Evolutionary conservation across 2,113 vertebrate species (phyloP), one percentile per base, ranked within the genome.

Genomic region (Mirounga angustirostris): DNA sequence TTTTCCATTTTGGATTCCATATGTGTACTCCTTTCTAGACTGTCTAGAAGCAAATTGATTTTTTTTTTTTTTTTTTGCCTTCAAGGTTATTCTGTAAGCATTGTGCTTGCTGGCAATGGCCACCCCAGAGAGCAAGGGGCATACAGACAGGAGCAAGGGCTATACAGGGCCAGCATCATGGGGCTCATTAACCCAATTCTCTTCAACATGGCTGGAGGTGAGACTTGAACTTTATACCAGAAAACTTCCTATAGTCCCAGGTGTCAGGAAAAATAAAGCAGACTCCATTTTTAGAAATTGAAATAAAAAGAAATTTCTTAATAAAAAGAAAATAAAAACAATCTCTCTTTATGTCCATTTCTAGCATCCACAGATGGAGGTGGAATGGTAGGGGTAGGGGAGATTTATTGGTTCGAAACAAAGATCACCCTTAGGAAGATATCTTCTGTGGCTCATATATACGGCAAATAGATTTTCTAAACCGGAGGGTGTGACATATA

Each of bases 301-400:
- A 89, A 54, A 83, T 76, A 65, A 59, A 65, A 95, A 65, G 40
- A 71, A 81, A 79, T 67, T 9, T 95, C 58, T 83, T 89, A n/a
- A 36, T 65, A 40, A 87, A 81, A 92, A 83, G 40, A n/a, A 82
- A 40, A 30, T 59, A 59, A 15, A 85, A 92, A 18, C 19, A 19
- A 1, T 65, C 18, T 79, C 33, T 36, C 18, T 58, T 67, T 85
- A n/a, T 67, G 74, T 91, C 76, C 21, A 90, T 95, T 59, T 46
- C 15, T 86, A 4, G 33, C 16, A 4, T 36, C 5, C 4, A n/a
- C 2, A n/a, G 58, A 71, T 63, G 24, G 13, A 89, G 40, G 12
- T 65, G 16, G 10, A 40, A 46, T 21, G 30, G 19, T 50, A 4
- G 7, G 1, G 13, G 0, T 22, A 14, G 1, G n/a, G 3, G 30